Evolutionary conservation across 2,113 vertebrate genomes (phyloP).

Genomic region (Rhinoderma darwinii): DNA sequence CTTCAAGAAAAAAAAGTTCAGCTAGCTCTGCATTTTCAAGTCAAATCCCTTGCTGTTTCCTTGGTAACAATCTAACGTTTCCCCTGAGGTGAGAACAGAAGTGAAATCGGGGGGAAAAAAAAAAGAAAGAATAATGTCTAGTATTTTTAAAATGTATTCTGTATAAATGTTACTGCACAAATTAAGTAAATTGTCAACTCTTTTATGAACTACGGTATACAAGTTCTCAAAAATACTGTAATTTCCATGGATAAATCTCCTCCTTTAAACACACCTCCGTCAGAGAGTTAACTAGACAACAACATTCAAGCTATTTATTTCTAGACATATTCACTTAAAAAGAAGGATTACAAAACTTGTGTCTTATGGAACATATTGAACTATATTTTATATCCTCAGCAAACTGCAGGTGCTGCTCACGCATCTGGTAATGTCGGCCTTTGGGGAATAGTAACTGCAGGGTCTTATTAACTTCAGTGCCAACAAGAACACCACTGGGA

Average conservation of each 20-base stretch:
- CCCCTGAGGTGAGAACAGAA: background rate
- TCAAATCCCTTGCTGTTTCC: background rate
- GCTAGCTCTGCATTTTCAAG: background rate
- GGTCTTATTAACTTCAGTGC: slow-evolving; percentile 32
- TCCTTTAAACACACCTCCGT: too few relatives aligned
- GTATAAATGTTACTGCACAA: background rate
- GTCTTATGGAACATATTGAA: slow-evolving; percentile 14
- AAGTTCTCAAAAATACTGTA: background rate
- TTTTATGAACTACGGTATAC: background rate
- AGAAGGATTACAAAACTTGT: slow-evolving; percentile 2
- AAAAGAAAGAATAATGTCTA: background rate
- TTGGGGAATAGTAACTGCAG: slow-evolving; percentile 26
- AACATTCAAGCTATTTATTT: background rate
- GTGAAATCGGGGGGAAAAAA: background rate
- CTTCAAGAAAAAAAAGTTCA: background rate
- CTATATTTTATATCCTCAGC: background rate
- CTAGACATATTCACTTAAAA: slow-evolving; percentile 16
- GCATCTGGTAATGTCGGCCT: slow-evolving; percentile 37
- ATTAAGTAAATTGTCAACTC: background rate
- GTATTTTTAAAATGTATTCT: background rate
- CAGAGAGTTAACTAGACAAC: background rate
- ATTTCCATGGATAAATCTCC: background rate
- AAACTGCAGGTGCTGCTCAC: slow-evolving; percentile 37
- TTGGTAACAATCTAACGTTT: background rate
- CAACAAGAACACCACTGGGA: slow-evolving; percentile 11